phyloP scores from a whole-genome alignment of 2,797 vertebrate genomes.

The Phrynocephalus forsythii region DNA sequence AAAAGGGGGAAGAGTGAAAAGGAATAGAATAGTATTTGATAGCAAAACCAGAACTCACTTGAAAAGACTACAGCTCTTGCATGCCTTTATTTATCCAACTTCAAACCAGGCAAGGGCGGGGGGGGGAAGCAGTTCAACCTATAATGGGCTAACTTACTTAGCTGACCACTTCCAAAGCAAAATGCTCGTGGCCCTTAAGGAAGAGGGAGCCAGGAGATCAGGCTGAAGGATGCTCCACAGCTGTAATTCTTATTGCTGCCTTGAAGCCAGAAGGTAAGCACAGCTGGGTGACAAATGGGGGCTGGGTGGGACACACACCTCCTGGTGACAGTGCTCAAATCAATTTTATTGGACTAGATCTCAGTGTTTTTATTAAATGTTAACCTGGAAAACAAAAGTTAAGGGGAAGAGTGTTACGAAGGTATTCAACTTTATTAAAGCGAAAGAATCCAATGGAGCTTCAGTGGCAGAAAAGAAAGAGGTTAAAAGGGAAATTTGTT shows the following conservation, averaged over 20 bases:
- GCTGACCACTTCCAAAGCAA: conserved; percentile 67
- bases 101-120: conserved; percentile 75
- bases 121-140: conserved; percentile 69
- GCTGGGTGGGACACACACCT: conserved; percentile 67
- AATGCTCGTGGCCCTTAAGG: conserved; percentile 62
- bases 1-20: conserved; percentile 35
- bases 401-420: conserved; percentile 60
- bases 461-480: conserved; percentile 76
- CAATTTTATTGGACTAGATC: conserved; percentile 65
- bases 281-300: conserved; percentile 57
- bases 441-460: conserved; percentile 78
- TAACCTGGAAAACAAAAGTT: conserved; percentile 33
- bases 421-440: conserved; percentile 77
- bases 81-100: conserved; percentile 88
- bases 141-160: conserved; percentile 69
- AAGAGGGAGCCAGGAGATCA: conserved; percentile 60
- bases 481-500: conserved; percentile 68
- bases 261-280: conserved; percentile 73
- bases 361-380: conserved; percentile 66
- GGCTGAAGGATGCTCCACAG: conserved; percentile 74
- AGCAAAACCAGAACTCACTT: conserved; percentile 82
- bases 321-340: conserved; percentile 70
- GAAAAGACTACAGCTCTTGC: conserved; percentile 83
- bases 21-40: conserved; percentile 69
- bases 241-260: conserved; percentile 79